phyloP scores from a whole-genome alignment of 2,113 vertebrate species.

The Poeciliopsis retropinna region DNA sequence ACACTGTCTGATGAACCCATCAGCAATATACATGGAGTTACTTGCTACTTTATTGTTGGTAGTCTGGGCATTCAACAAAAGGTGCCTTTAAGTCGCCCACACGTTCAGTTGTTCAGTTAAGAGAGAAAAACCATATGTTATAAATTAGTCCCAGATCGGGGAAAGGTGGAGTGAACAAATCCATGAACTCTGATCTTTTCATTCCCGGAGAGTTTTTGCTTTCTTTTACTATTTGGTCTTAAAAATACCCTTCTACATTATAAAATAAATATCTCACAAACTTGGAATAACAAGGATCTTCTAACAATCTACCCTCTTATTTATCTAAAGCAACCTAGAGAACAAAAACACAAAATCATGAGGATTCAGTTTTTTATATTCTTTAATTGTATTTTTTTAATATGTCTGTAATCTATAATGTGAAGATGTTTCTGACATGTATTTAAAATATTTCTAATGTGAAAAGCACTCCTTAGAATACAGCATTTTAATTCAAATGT shows the following conservation, averaged over 20 bases:
- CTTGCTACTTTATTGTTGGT: constrained; percentile 5
- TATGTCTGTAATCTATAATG: no score
- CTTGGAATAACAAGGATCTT: no score
- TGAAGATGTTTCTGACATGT: no score
- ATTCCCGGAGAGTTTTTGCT: background rate
- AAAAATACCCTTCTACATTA: background rate
- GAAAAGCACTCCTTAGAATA: no score
- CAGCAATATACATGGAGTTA: background rate
- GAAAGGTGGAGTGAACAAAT: background rate
- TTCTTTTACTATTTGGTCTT: background rate
- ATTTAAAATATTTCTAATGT: no score
- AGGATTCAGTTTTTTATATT: no score
- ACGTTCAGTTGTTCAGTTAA: background rate
- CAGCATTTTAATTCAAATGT: no score
- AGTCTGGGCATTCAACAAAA: background rate
- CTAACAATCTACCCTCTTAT: no score
- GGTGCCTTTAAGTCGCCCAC: background rate
- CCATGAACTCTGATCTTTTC: background rate
- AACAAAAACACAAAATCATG: no score
- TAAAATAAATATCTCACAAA: background rate
- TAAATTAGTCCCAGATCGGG: constrained; percentile 1
- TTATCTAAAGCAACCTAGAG: no score
- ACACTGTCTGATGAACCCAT: background rate
- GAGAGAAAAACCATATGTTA: background rate
- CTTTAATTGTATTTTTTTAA: no score